Evolutionary conservation across 2,888 invertebrate genomes (phyloP), one percentile per base, ranked within the genome.

Genomic region (Tiphia femorata): DNA sequence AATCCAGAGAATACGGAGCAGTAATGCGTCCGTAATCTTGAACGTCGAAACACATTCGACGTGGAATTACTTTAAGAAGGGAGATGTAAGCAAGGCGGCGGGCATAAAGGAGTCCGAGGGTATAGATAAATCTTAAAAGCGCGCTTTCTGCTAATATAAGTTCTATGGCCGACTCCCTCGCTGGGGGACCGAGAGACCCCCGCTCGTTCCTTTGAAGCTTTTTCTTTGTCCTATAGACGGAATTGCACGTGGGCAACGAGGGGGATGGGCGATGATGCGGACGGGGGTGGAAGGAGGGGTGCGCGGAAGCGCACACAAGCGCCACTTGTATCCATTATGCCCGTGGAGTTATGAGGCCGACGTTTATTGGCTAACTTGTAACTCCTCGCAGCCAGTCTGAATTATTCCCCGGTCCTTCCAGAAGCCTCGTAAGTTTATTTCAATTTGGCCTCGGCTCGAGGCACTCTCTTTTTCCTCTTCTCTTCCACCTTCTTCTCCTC

Each of bases 291-390:
- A 29, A 38, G 12, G 10, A 17, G 25, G n/a, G 33, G n/a, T 33
- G 47, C 47, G 21, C 35, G 17, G 19, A 50, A 16, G 17, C 47
- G 52, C 49, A 46, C 57, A 58, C 53, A 54, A 63, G 49, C 56
- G 62, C 63, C 60, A 69, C 70, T 72, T 67, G 67, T 75, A 71
- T 73, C 65, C 64, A 75, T 72, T 75, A 72, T 67, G 62, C 57
- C 41, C 58, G 57, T 47, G 67, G 62, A 76, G 73, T 75, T 76
- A 76, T 61, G 73, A 73, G 72, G 70, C 62, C 70, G 73, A 76
- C 75, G 70, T 76, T 76, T 76, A 76, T 74, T 73, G 76, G 73
- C 66, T 63, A 70, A 73, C 76, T 76, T 72, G 72, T 73, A 72
- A 73, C 72, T 75, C 65, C 64, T 63, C 58, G 67, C 48, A 62